These are phyloP conservation scores for Caenorhabditis parvicauda DNA, from an alignment of 2,888 invertebrate species.

Conservation along the genomic window DNA sequence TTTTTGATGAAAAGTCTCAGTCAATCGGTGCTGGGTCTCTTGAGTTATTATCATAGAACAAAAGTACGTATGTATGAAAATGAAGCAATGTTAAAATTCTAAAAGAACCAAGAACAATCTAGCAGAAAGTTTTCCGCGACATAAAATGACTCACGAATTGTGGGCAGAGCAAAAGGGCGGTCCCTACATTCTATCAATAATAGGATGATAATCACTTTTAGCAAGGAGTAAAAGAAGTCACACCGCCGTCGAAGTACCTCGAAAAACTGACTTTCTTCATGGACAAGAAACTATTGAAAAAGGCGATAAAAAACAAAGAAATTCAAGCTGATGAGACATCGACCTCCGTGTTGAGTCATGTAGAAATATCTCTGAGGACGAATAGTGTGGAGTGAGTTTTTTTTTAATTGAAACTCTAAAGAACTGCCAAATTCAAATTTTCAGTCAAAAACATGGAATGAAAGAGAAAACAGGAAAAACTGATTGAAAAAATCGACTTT, in stretches of 20 bases:
- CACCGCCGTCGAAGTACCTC: slow-evolving; percentile 83
- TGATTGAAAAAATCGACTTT: no score
- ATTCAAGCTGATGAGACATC: slow-evolving; percentile 74
- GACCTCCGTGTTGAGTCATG: slow-evolving; percentile 92
- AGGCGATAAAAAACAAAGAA: slow-evolving; percentile 31
- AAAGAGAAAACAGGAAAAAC: neutral
- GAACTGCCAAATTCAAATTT: neutral
- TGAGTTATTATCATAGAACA: no score
- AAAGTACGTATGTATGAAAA: no score
- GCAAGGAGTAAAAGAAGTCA: slow-evolving; percentile 25
- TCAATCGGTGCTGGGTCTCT: no score
- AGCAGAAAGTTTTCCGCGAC: no score
- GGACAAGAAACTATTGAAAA: slow-evolving; percentile 72
- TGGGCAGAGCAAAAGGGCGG: no score
- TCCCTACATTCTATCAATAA: neutral
- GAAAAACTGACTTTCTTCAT: slow-evolving; percentile 90
- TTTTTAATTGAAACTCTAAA: neutral
- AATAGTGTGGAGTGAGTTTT: slow-evolving; percentile 91
- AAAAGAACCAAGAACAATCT: no score
- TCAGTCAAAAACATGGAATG: neutral
- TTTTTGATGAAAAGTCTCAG: no score
- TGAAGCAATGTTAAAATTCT: no score
- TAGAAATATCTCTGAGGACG: slow-evolving; percentile 95
- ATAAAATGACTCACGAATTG: no score
- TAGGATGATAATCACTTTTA: slow-evolving; percentile 11